Percentiles rank a stretch among this genome's conserved stretches.
Conservation (phyloP, 23 tunicate genomes). For the Ascidia mentula region DNA sequence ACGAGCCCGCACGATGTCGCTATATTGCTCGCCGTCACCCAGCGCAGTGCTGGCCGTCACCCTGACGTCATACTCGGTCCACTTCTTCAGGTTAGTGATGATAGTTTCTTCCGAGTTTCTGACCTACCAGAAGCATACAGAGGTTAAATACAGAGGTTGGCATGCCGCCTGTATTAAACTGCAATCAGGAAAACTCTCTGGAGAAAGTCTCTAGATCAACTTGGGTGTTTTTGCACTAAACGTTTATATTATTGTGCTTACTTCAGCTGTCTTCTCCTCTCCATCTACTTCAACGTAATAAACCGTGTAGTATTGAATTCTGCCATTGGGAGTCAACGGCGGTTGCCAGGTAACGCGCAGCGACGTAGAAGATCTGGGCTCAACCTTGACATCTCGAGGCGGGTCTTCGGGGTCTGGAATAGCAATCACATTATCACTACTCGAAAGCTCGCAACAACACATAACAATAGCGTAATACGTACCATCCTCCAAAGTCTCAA, state of each 20-base stretch:
- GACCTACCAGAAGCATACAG: slow-evolving; percentile 32
- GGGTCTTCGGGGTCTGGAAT: slow-evolving; percentile 56
- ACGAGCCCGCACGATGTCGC: slow-evolving; percentile 23
- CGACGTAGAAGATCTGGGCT: slow-evolving; percentile 55
- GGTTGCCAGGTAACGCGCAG: slow-evolving; percentile 52
- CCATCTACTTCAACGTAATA: slow-evolving; percentile 8
- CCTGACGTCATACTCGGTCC: slow-evolving; percentile 42
- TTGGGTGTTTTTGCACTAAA: no score
- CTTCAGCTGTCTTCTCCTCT: neutral
- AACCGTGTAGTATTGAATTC: slow-evolving; percentile 38
- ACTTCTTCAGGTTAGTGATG: slow-evolving; percentile 34
- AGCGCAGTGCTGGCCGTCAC: slow-evolving; percentile 71
- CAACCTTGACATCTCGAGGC: slow-evolving; percentile 34
- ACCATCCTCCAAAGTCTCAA: slow-evolving; percentile 66
- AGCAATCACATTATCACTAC: neutral
- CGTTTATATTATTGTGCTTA: no score
- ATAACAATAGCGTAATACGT: no score
- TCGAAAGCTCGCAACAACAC: neutral
- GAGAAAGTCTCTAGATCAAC: no score
- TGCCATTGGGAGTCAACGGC: slow-evolving; percentile 54
- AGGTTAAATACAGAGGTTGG: no score
- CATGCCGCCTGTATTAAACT: no score
- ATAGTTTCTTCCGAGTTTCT: slow-evolving; percentile 16
- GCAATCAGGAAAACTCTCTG: no score
- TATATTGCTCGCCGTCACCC: slow-evolving; percentile 67